Conservation (phyloP, 2,888 invertebrate genomes). For the Torymus auratus region DNA sequence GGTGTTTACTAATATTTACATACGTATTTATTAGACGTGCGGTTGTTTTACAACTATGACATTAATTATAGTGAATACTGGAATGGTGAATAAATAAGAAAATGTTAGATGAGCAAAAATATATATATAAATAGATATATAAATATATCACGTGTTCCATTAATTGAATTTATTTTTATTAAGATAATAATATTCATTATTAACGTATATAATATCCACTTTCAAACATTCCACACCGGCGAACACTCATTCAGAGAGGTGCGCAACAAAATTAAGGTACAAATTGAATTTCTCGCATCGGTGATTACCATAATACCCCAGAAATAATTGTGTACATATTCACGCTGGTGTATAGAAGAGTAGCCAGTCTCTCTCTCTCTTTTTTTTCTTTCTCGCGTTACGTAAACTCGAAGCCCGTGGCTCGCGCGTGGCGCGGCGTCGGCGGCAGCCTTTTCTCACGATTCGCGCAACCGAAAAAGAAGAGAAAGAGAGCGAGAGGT, state of each 20-base stretch:
- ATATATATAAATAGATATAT: too few species aligned
- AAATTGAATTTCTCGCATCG: conserved; percentile 53
- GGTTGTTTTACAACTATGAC: too few species aligned
- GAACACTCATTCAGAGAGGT: neutral
- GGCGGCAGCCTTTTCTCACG: conserved; percentile 46
- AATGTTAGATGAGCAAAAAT: too few species aligned
- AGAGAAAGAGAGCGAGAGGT: conserved; percentile 2
- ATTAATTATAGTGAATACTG: too few species aligned
- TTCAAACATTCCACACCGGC: neutral
- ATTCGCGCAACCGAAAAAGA: conserved; percentile 19
- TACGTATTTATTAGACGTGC: too few species aligned
- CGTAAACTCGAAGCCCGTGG: conserved; percentile 45
- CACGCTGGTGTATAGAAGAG: conserved; percentile 18
- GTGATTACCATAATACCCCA: conserved; percentile 22
- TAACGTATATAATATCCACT: neutral
- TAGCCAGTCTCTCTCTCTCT: too few species aligned
- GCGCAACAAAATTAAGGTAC: conserved; percentile 28
- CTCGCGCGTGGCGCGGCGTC: neutral
- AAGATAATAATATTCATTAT: too few species aligned
- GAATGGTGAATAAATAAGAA: too few species aligned
- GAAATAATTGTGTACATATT: conserved; percentile 26
- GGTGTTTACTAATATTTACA: too few species aligned
- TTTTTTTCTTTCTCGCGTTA: conserved; percentile 12
- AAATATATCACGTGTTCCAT: too few species aligned
- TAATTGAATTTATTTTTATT: too few species aligned